Evolutionary conservation across 2,797 vertebrate genomes (phyloP).

Genomic region (Spatula clypeata): DNA sequence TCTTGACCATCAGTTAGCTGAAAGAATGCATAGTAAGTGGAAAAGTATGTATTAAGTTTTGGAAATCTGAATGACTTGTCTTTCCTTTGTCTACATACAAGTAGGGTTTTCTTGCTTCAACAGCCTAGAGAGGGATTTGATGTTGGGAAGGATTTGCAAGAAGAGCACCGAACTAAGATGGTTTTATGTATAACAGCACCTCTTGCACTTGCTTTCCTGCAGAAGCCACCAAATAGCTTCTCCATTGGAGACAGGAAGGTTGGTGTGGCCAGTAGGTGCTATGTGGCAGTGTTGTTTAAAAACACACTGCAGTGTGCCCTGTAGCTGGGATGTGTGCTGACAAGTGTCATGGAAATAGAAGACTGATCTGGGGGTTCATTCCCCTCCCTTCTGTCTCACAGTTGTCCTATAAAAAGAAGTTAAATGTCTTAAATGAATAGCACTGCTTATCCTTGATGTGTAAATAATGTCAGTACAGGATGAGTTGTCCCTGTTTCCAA

Average conservation of each 20-base stretch:
- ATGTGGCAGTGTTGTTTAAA: not conserved
- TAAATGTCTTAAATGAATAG: not conserved
- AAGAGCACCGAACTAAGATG: not conserved
- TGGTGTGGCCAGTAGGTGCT: not conserved
- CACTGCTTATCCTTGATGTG: fast-evolving
- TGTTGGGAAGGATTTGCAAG: fast-evolving
- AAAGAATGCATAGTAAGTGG: not conserved
- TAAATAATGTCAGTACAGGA: fast-evolving
- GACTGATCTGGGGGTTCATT: fast-evolving
- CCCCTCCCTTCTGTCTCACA: not conserved
- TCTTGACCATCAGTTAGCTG: not conserved
- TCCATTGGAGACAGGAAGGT: fast-evolving
- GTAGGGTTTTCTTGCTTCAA: not conserved
- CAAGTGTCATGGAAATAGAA: not conserved
- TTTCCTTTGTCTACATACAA: not conserved
- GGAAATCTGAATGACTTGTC: not conserved
- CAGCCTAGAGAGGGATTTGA: not conserved
- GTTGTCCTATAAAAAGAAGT: not conserved
- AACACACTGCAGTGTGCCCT: fast-evolving
- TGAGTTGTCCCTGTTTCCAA: not conserved
- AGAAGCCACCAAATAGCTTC: not conserved
- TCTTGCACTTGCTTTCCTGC: not conserved
- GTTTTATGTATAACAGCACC: not conserved
- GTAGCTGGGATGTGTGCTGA: not conserved
- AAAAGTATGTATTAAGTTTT: not conserved